These are phyloP conservation scores for Hermetia illucens DNA, from an alignment of 1,140 invertebrate species.

Conservation along the genomic window DNA sequence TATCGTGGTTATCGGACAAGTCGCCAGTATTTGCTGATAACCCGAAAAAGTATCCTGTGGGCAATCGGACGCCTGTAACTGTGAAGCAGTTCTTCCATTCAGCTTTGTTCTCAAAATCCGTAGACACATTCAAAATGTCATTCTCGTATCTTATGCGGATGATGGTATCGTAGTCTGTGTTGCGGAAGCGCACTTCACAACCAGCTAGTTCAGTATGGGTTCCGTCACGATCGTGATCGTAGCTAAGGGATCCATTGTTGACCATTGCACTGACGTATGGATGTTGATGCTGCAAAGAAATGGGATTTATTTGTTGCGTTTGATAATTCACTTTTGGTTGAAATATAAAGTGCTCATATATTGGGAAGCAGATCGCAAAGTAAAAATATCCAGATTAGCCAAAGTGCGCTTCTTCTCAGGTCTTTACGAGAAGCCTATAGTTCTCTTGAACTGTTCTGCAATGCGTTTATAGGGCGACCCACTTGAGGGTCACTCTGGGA, in stretches of 20 bases:
- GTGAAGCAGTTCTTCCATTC: conserved; percentile 90
- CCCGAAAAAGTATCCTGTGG: conserved; percentile 92
- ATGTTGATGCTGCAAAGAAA: conserved; percentile 71
- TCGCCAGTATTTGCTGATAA: conserved; percentile 93
- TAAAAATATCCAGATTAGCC: too few relatives aligned
- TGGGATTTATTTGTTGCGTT: not conserved
- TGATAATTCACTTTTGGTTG: too few relatives aligned
- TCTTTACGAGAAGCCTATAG: too few relatives aligned
- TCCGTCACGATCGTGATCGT: conserved; percentile 97
- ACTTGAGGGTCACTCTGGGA: too few relatives aligned
- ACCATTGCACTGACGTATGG: conserved; percentile 98
- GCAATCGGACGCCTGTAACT: conserved; percentile 78
- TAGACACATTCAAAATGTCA: conserved; percentile 74
- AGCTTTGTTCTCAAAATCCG: conserved; percentile 81
- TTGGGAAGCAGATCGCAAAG: too few relatives aligned
- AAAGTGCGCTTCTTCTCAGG: too few relatives aligned
- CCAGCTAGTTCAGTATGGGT: conserved; percentile 93
- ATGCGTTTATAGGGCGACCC: too few relatives aligned
- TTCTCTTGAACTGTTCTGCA: too few relatives aligned
- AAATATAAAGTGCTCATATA: not conserved
- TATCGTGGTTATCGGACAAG: conserved; percentile 92
- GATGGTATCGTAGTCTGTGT: conserved; percentile 82
- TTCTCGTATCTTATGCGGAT: conserved; percentile 83
- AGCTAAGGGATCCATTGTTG: conserved; percentile 88
- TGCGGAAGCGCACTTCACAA: conserved; percentile 87